Percentiles rank a stretch among this genome's conserved stretches.
phyloP scores from a whole-genome alignment of 2,797 vertebrate genomes.

The Anguilla marmorata region DNA sequence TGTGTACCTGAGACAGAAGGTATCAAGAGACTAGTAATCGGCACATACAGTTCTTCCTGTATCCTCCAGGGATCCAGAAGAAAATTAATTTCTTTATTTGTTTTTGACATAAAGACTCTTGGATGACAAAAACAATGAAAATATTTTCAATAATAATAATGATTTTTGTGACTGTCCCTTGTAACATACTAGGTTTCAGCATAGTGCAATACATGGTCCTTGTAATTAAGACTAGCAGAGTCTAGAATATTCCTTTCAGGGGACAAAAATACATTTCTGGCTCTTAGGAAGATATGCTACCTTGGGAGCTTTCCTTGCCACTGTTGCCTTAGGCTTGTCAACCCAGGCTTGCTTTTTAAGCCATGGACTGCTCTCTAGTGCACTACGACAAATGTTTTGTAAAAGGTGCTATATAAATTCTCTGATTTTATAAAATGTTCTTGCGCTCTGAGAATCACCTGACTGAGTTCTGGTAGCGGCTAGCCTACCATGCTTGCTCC shows the following conservation, averaged over 20 bases:
- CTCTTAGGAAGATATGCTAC: not conserved
- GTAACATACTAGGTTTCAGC: not conserved
- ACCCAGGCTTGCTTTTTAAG: too few species aligned
- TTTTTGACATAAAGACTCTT: too few species aligned
- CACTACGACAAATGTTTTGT: not conserved
- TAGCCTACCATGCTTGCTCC: not conserved
- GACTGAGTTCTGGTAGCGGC: not conserved
- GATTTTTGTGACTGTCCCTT: not conserved
- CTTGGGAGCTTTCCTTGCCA: not conserved
- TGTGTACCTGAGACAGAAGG: constrained; percentile 79
- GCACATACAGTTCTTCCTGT: not conserved
- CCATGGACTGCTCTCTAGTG: not conserved
- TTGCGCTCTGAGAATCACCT: not conserved
- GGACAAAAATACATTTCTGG: not conserved
- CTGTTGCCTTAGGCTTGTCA: not conserved
- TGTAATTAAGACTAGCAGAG: not conserved
- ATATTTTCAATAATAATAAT: not conserved
- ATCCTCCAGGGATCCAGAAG: not conserved
- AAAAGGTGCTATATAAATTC: not conserved
- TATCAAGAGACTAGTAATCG: not conserved
- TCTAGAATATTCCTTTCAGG: not conserved
- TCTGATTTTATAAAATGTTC: not conserved
- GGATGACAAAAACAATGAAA: not conserved
- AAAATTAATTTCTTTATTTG: too few species aligned
- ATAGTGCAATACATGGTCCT: not conserved